These are phyloP conservation scores for Crypturellus undulatus DNA, from an alignment of 2,113 vertebrate species.

Conservation along the genomic window DNA sequence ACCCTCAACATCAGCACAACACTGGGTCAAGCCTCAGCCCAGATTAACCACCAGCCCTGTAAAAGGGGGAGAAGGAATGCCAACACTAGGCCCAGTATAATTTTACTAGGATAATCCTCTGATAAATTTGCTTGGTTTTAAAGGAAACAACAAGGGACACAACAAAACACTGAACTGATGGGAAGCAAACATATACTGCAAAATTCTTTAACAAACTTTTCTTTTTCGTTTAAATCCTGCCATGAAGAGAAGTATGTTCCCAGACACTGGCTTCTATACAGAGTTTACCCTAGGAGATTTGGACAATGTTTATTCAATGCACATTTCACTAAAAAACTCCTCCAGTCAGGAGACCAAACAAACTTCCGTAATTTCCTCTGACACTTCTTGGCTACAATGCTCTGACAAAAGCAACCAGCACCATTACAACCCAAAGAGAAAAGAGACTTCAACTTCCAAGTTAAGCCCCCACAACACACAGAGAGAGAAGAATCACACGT, in stretches of 20 bases:
- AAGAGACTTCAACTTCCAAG: not conserved
- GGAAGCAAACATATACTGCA: not conserved
- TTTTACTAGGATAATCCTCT: not conserved
- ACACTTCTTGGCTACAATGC: slow-evolving; percentile 23
- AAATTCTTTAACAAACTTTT: not conserved
- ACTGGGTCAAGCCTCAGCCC: accelerated
- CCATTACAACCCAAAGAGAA: not conserved
- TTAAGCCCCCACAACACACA: not conserved
- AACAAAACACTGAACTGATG: not conserved
- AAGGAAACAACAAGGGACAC: not conserved
- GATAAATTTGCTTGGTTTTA: not conserved
- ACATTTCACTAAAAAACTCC: slow-evolving; percentile 44
- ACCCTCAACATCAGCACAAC: accelerated
- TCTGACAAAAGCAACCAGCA: slow-evolving; percentile 40
- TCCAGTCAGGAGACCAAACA: slow-evolving; percentile 43
- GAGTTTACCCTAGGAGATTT: not conserved
- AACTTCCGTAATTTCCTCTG: slow-evolving; percentile 61
- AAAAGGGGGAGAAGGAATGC: not conserved
- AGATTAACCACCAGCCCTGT: accelerated
- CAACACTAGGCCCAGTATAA: not conserved
- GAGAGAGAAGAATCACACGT: not conserved
- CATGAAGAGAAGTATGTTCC: not conserved
- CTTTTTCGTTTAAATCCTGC: not conserved
- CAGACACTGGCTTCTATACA: not conserved
- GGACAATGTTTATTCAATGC: slow-evolving; percentile 54